These are phyloP conservation scores for Stegodyphus dumicola DNA, from an alignment of 1,140 invertebrate genomes.

Conservation along the genomic window DNA sequence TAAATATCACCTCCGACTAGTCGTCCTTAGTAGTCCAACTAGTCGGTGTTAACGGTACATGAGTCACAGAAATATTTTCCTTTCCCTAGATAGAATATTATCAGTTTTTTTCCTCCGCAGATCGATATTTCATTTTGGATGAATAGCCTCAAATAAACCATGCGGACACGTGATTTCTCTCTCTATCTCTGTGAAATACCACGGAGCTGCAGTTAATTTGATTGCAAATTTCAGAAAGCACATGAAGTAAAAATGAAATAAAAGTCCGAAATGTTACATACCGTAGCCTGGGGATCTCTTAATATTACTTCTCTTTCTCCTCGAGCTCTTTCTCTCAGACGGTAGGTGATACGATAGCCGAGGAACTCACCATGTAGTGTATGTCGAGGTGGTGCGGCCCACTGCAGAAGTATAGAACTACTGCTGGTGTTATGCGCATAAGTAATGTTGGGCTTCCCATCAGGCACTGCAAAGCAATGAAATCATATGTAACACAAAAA, in stretches of 20 bases:
- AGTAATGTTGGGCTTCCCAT: slow-evolving; percentile 79
- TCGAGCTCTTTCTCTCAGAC: slow-evolving; percentile 65
- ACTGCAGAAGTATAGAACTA: slow-evolving; percentile 77
- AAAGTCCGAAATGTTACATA: slow-evolving; percentile 22
- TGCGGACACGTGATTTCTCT: no score
- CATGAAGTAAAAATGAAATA: neutral
- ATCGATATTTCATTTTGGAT: no score
- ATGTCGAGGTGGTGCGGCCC: slow-evolving; percentile 76
- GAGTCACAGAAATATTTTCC: no score
- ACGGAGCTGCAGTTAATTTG: no score
- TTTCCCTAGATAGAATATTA: no score
- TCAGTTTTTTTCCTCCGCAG: no score
- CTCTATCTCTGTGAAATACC: no score
- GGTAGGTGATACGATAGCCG: slow-evolving; percentile 75
- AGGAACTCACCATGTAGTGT: slow-evolving; percentile 82
- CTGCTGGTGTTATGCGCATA: slow-evolving; percentile 79
- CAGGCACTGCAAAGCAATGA: slow-evolving; percentile 73
- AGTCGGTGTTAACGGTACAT: no score
- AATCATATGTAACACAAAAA: neutral
- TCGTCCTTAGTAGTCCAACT: no score
- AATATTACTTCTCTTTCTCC: slow-evolving; percentile 62
- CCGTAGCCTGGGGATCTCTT: slow-evolving; percentile 62
- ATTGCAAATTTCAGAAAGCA: no score
- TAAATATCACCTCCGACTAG: no score
- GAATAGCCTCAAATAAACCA: no score